These are phyloP conservation scores for Etheostoma cragini DNA, from an alignment of 2,113 vertebrate species.

Conservation along the genomic window DNA sequence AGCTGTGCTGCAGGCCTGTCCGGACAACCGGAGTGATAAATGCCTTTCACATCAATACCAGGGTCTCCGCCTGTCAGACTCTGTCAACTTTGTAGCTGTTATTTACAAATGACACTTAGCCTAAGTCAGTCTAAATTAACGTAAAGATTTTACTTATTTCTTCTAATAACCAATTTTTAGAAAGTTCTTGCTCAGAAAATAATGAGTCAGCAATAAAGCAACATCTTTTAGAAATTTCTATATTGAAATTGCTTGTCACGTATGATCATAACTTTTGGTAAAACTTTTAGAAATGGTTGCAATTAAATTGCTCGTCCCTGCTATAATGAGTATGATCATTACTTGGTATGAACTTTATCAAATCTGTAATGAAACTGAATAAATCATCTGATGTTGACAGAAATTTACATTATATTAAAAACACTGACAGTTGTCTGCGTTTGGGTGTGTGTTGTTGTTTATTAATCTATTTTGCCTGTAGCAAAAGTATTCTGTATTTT, in stretches of 20 bases:
- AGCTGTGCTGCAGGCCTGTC: slow-evolving; percentile 59
- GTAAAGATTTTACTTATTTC: background rate
- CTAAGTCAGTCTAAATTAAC: slow-evolving; percentile 19
- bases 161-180: background rate
- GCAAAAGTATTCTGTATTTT: background rate
- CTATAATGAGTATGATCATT: slow-evolving; percentile 20
- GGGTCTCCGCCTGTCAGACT: slow-evolving; percentile 52
- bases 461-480: background rate
- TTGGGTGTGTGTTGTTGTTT: background rate
- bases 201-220: slow-evolving; percentile 24
- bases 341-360: background rate
- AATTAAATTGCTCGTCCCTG: slow-evolving; percentile 12
- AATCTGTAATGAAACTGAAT: slow-evolving; percentile 4
- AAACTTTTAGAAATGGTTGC: slow-evolving; percentile 12
- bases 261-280: background rate
- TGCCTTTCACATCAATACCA: slow-evolving; percentile 62
- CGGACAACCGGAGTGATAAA: slow-evolving; percentile 60
- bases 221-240: slow-evolving; percentile 12
- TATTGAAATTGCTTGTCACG: slow-evolving; percentile 1
- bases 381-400: background rate
- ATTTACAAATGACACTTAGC: too few relatives aligned
- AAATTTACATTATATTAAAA: slow-evolving; percentile 5
- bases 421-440: slow-evolving; percentile 5
- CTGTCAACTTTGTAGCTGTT: too few relatives aligned
- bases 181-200: slow-evolving; percentile 1